Base-by-base conservation (phyloP, 64 coral and sea anemone genomes). In the Anthopleura sola region DNA sequence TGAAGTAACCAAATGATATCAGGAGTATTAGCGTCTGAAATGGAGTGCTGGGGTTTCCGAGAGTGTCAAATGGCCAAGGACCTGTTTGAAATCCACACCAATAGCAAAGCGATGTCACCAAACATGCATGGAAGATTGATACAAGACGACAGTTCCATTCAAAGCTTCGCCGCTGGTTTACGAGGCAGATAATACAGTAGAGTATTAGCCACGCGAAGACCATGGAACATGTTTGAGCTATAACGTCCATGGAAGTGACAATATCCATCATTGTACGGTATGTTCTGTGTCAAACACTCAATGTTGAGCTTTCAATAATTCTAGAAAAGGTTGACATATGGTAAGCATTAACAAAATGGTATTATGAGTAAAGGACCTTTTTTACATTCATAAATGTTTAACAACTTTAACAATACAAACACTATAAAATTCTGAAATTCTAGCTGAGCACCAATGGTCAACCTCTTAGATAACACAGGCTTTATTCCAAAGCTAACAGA, bases 81-180 rank as follows among this genome's bases (percentile, higher is more conserved):
- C 97, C 97, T 44, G 88, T 90, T 18, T 86, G 54, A 17, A 92
- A 94, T 1, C 60, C 97, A 90, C 93, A 92, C 94, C 87, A 90
- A 26, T 69, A 97, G 28, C 55, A 82, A 37, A 97, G 80, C 12
- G n/a, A 29, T 12, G 87, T 90, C 60, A 75, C 83, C 8, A 97
- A 13, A 3, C 80, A 40, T 55, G 87, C 94, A 90, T 97, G 94
- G 68, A 86, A 54, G 31, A 89, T 84, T 39, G 94, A 82, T 3
- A 93, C 78, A 36, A 90, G 57, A 51, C 94, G 87, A 40, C 87
- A 92, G 84, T 97, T 97, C 94, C 94, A 97, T 87, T 97, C 84
- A 75, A 79, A 55, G 13, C 87, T 92, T 55, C 90, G 80, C 16
- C 58, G 53, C 23, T 6, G 48, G 78, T 97, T 97, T 40, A 97